phyloP scores from a whole-genome alignment of 2,888 invertebrate species.

The Plutella xylostella region DNA sequence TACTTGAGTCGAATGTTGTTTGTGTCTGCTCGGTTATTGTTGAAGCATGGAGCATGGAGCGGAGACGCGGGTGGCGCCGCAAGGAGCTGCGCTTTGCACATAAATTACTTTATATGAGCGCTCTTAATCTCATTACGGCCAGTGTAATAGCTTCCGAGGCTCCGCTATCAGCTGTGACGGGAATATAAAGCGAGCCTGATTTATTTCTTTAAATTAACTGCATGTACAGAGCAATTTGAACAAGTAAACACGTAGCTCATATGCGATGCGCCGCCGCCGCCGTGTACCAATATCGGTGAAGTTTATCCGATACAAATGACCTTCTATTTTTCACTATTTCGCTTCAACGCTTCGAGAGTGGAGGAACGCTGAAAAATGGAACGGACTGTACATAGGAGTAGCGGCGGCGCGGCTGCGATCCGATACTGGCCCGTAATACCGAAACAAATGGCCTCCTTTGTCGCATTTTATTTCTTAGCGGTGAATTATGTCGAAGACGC shows the following conservation, averaged over 20 bases:
- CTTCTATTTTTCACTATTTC: conserved; percentile 34
- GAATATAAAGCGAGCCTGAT: conserved; percentile 60
- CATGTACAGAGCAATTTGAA: conserved; percentile 29
- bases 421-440: conserved; percentile 52
- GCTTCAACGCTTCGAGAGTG: conserved; percentile 18
- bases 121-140: conserved; percentile 63
- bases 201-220: conserved; percentile 52
- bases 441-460: conserved; percentile 56
- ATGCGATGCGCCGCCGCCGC: too few relatives aligned
- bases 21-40: conserved; percentile 5
- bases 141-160: conserved; percentile 60
- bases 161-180: conserved; percentile 54
- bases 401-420: conserved; percentile 30
- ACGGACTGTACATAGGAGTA: conserved; percentile 25
- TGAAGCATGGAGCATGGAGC: conserved; percentile 13
- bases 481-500: conserved; percentile 45
- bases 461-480: conserved; percentile 46
- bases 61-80: conserved; percentile 19
- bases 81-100: conserved; percentile 42
- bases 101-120: conserved; percentile 65
- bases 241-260: conserved; percentile 15
- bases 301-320: conserved; percentile 29
- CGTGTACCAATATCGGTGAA: too few relatives aligned
- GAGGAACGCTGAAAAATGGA: conserved; percentile 36
- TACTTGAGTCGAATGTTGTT: conserved; percentile 2